These are phyloP conservation scores for Amblyjoppa proteus DNA, from an alignment of 2,888 invertebrate genomes.

Conservation along the genomic window DNA sequence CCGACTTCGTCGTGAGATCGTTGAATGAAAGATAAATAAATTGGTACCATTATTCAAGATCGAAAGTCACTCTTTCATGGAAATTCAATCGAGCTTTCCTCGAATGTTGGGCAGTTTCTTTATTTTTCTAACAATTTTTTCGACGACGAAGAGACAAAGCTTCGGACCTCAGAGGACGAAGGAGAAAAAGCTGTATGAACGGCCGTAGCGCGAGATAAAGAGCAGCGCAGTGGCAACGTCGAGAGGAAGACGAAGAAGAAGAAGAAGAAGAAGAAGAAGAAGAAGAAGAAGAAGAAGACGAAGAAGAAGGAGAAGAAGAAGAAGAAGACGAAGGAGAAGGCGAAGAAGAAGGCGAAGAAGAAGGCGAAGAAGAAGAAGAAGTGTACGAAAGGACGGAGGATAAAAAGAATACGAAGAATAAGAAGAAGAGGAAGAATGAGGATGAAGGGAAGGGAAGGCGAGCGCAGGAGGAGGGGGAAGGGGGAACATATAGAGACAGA, in stretches of 20 bases:
- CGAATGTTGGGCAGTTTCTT: too few species aligned
- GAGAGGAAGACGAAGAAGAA: neutral
- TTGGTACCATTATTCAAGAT: neutral
- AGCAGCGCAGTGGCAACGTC: slow-evolving; percentile 23
- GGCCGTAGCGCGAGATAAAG: neutral
- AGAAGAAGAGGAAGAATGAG: slow-evolving; percentile 31
- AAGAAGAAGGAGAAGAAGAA: neutral
- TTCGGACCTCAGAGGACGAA: neutral
- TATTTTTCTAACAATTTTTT: neutral
- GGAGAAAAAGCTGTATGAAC: slow-evolving; percentile 31
- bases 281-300: too few species aligned
- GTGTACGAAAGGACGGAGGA: slow-evolving; percentile 62
- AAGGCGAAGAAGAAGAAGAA: slow-evolving; percentile 67
- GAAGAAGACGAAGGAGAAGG: too few species aligned
- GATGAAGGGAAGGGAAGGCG: neutral
- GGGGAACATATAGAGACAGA: slow-evolving; percentile 26
- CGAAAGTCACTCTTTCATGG: neutral
- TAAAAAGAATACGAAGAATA: slow-evolving; percentile 24
- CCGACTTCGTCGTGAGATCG: too few species aligned
- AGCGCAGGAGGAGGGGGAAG: neutral
- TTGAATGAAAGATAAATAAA: too few species aligned
- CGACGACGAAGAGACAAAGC: slow-evolving; percentile 12
- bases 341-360: slow-evolving; percentile 17
- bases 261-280: too few species aligned
- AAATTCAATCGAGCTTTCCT: too few species aligned